These are phyloP conservation scores for Folsomia manolachei DNA, from an alignment of 2,888 invertebrate species.

Conservation along the genomic window DNA sequence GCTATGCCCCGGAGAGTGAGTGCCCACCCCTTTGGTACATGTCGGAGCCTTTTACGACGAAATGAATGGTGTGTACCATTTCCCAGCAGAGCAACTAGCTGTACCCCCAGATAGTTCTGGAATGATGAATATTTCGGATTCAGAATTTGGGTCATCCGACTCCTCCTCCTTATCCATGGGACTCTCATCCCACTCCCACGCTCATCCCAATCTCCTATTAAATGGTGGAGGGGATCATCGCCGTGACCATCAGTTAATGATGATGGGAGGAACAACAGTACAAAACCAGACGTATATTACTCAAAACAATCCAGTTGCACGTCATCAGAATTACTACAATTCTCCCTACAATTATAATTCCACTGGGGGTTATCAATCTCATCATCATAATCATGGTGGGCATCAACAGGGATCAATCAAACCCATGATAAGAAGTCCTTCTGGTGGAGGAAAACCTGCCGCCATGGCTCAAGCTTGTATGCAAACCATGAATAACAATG, in stretches of 20 bases:
- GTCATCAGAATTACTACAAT: too few relatives aligned
- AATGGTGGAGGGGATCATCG: background rate
- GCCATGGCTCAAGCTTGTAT: background rate
- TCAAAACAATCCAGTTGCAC: background rate
- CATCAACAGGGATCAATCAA: background rate
- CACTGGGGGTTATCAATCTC: background rate
- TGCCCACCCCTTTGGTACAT: too few relatives aligned
- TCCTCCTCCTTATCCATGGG: background rate
- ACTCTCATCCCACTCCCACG: background rate
- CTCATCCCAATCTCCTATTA: background rate
- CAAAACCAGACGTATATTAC: slow-evolving; percentile 10
- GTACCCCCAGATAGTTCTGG: slow-evolving; percentile 13
- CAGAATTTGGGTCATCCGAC: slow-evolving; percentile 8
- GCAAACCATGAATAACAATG: slow-evolving; percentile 1
- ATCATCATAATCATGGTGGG: too few relatives aligned
- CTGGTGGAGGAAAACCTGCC: slow-evolving; percentile 14
- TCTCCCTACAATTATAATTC: background rate
- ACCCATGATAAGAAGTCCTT: slow-evolving; percentile 18
- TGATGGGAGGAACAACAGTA: background rate
- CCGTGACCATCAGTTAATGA: background rate
- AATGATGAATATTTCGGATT: slow-evolving; percentile 9
- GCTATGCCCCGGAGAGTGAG: too few relatives aligned
- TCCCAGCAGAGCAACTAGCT: slow-evolving; percentile 1
- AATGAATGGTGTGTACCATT: slow-evolving; percentile 9
- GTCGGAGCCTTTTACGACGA: too few relatives aligned